A percentile compares a stretch with the other conserved stretches of the same genome.
phyloP scores from a whole-genome alignment of 1,140 invertebrate species.

The Camponotus floridanus region DNA sequence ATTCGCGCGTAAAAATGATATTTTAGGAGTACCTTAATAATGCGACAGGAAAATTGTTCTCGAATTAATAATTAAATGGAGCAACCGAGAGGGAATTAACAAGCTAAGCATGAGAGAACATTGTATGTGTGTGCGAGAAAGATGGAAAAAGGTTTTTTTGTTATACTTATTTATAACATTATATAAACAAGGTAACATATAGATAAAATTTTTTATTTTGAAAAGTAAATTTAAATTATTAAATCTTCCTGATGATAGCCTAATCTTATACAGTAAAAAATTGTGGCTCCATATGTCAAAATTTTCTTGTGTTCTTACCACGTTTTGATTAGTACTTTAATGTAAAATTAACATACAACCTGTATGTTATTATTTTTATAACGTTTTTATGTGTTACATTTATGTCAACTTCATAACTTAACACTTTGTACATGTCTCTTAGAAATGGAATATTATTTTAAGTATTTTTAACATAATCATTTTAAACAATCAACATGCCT shows the following conservation, averaged over 20 bases:
- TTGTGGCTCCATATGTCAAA: too few species aligned
- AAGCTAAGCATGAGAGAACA: slow-evolving; percentile 5
- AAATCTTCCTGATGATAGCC: background rate
- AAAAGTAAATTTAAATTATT: slow-evolving; percentile 16
- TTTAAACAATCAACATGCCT: too few species aligned
- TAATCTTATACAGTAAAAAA: background rate
- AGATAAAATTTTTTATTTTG: background rate
- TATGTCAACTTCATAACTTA: too few species aligned
- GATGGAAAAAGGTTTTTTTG: background rate
- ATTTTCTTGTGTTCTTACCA: too few species aligned
- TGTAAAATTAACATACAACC: too few species aligned
- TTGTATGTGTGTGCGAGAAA: background rate
- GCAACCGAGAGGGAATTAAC: background rate
- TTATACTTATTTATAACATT: slow-evolving; percentile 35
- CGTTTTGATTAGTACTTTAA: too few species aligned
- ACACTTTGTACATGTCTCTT: too few species aligned
- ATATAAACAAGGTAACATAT: background rate
- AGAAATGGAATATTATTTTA: too few species aligned
- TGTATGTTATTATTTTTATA: too few species aligned
- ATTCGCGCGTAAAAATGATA: slow-evolving; percentile 25
- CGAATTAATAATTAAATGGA: slow-evolving; percentile 45
- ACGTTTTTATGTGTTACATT: too few species aligned
- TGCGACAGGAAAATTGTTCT: slow-evolving; percentile 1
- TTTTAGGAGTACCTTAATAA: slow-evolving; percentile 38
- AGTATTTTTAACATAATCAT: too few species aligned